Conservation (phyloP, 2,888 invertebrate genomes). For the Elgonia sp. region DNA sequence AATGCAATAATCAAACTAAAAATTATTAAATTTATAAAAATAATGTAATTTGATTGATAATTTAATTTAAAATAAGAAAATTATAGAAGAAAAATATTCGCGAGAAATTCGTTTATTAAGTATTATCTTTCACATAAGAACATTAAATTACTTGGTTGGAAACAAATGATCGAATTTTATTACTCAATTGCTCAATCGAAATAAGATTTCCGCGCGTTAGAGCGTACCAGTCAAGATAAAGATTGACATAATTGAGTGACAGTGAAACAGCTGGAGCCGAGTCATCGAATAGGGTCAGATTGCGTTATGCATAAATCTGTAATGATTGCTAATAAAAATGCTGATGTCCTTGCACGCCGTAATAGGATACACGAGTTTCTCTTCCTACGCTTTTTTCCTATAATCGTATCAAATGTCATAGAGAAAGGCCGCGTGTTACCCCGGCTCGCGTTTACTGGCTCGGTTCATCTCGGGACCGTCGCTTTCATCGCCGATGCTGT, state of each 20-base stretch:
- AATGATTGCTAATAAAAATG: slow-evolving; percentile 61
- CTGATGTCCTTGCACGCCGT: slow-evolving; percentile 79
- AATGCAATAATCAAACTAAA: too few species aligned
- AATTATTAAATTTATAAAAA: too few species aligned
- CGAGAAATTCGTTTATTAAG: too few species aligned
- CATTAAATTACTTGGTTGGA: too few species aligned
- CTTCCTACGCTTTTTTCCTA: slow-evolving; percentile 79
- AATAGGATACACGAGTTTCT: slow-evolving; percentile 79
- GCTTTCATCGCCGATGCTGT: slow-evolving; percentile 60
- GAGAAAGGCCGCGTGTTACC: slow-evolving; percentile 80
- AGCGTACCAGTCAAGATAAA: slow-evolving; percentile 13
- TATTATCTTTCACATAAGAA: too few species aligned
- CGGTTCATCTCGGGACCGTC: slow-evolving; percentile 47
- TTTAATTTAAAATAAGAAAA: too few species aligned
- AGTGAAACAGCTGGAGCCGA: slow-evolving; percentile 42
- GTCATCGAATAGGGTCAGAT: slow-evolving; percentile 67
- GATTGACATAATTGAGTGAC: slow-evolving; percentile 64
- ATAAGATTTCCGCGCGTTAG: slow-evolving; percentile 22
- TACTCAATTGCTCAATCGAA: slow-evolving; percentile 12
- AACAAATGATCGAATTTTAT: background rate
- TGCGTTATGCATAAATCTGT: slow-evolving; percentile 70
- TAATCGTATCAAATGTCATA: slow-evolving; percentile 80
- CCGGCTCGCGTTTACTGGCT: too few species aligned
- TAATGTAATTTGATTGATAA: too few species aligned
- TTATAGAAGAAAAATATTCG: too few species aligned